Base-by-base conservation (phyloP, 2,113 vertebrate species). In the Lophochroa leadbeateri region DNA sequence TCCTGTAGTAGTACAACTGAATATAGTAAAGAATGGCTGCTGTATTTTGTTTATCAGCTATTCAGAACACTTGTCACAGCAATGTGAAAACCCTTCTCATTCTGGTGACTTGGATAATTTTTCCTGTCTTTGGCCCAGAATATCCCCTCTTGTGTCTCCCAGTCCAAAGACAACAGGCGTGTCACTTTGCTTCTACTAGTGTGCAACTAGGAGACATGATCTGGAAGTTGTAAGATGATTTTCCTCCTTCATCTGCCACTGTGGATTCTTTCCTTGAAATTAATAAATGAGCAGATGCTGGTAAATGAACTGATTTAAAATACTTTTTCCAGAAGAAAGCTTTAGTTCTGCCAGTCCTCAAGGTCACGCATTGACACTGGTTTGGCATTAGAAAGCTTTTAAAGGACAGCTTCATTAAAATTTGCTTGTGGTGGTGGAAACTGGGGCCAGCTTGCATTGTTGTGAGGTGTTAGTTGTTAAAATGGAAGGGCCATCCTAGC, bases 391-490 rank as follows among this genome's bases (percentile, higher is more conserved):
- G 55, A 63, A 28, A 35, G 29, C 43, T 86, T 50, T 52, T 39
- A 25, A 14, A 60, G 70, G 39, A 13, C 25, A 53, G 23, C 60
- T 57, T 35, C 3, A 0, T 39, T 28, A 37, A 35, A 0, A 9
- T 44, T 6, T 58, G 14, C 27, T 24, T 27, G 46, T 33, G 24
- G 10, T 5, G 57, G 9, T 17, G 33, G 44, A 12, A 39, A 12
- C 17, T 5, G 33, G 7, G 24, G 43, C 17, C 19, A 9, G n/a
- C 25, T 71, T 37, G 41, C 11, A 0, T 0, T 35, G 0, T 17
- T 44, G 20, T 25, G 57, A 43, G 37, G 11, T 4, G n/a, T 3
- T 3, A 3, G 16, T 31, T 7, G 7, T 47, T 46, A 24, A 12
- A 41, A 20, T 0, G 10, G 8, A 7, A 39, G 35, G 33, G 57